Conservation (phyloP, 2,888 invertebrate genomes). For the Hesperia comma region DNA sequence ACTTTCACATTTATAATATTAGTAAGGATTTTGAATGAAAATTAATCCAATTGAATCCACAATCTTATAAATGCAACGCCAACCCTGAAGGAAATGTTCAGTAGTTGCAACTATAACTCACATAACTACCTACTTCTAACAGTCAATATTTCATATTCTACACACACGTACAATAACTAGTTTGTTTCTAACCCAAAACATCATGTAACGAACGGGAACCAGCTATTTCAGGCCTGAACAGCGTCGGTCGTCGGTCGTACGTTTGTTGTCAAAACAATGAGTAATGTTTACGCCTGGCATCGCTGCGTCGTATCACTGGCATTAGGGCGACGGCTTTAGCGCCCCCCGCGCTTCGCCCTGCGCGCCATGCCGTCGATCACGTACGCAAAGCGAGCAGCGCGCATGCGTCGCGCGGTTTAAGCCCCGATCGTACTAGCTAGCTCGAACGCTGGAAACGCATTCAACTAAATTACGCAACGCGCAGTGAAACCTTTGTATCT, state of each 20-base stretch:
- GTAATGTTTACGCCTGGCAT: constrained; percentile 30
- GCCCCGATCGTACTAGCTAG: constrained; percentile 7
- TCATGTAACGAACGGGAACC: neutral
- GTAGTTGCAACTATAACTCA: too few relatives aligned
- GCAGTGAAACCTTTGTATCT: neutral
- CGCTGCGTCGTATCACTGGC: constrained; percentile 12
- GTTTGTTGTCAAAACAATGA: constrained; percentile 36
- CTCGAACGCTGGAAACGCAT: constrained; percentile 2
- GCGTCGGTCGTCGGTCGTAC: neutral
- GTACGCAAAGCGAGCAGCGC: constrained; percentile 68
- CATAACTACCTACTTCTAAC: too few relatives aligned
- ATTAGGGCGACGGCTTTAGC: constrained; percentile 57
- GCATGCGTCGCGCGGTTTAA: constrained; percentile 61
- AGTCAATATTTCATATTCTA: too few relatives aligned
- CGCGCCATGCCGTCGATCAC: constrained; percentile 75
- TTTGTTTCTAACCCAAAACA: neutral
- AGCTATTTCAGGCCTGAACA: constrained; percentile 6
- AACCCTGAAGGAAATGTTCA: too few relatives aligned
- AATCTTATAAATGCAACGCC: too few relatives aligned
- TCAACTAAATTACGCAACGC: neutral
- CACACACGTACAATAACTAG: too few relatives aligned
- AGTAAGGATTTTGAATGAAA: too few relatives aligned
- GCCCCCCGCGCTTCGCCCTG: constrained; percentile 44
- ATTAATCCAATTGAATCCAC: too few relatives aligned
- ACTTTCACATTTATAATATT: too few relatives aligned